These are phyloP conservation scores for Meda fulgida DNA, from an alignment of 2,797 vertebrate species.

Conservation along the genomic window DNA sequence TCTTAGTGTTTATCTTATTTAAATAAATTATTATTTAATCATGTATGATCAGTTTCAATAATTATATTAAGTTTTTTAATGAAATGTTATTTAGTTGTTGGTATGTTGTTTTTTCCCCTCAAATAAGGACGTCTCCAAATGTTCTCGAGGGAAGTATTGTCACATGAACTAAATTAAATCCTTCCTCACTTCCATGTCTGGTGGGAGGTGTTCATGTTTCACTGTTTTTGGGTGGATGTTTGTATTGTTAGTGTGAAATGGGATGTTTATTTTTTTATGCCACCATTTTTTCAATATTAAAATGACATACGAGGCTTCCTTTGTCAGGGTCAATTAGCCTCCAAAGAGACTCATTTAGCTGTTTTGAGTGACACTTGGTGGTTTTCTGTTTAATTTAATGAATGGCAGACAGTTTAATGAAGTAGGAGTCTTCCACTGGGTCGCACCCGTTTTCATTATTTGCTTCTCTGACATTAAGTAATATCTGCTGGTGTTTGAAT, in stretches of 20 bases:
- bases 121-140: background rate
- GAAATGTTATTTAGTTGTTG: too few relatives aligned
- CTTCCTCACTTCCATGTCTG: background rate
- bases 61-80: background rate
- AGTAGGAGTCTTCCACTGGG: background rate
- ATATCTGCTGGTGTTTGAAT: background rate
- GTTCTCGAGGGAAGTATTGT: background rate
- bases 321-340: slow-evolving; percentile 17
- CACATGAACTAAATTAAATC: slow-evolving; percentile 1
- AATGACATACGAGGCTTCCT: background rate
- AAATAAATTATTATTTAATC: background rate
- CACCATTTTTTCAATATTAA: background rate
- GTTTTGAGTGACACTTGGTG: slow-evolving; percentile 26
- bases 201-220: slow-evolving; percentile 23
- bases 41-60: background rate
- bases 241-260: background rate
- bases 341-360: background rate
- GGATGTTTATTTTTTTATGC: background rate
- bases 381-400: slow-evolving; percentile 12
- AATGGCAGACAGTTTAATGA: slow-evolving; percentile 33
- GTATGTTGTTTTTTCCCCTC: too few relatives aligned
- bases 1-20: slow-evolving; percentile 6
- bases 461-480: background rate
- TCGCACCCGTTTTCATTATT: background rate
- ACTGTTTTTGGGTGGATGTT: slow-evolving; percentile 3